phyloP scores from a whole-genome alignment of 2,888 invertebrate species.

The Epinotia demarniana region DNA sequence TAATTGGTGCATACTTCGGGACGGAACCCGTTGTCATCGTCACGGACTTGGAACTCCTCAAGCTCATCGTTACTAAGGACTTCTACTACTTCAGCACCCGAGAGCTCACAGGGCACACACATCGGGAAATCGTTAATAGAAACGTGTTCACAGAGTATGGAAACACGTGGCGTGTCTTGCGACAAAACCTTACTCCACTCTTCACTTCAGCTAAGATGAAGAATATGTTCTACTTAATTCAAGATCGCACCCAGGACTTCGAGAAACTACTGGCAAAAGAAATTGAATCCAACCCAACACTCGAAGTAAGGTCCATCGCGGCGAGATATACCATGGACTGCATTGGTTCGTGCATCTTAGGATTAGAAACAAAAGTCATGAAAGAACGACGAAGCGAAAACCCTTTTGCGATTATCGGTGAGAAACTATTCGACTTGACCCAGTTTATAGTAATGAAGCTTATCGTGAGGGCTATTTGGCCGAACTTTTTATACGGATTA shows the following conservation, averaged over 20 bases:
- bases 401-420: slow-evolving; percentile 11
- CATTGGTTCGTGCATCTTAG: slow-evolving; percentile 65
- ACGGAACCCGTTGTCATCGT: slow-evolving; percentile 68
- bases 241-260: slow-evolving; percentile 56
- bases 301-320: slow-evolving; percentile 57
- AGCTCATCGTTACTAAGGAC: slow-evolving; percentile 64
- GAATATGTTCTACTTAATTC: slow-evolving; percentile 69
- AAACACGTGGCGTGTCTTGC: slow-evolving; percentile 66
- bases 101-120: slow-evolving; percentile 58
- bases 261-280: slow-evolving; percentile 59
- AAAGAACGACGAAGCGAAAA: slow-evolving; percentile 37
- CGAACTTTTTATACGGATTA: slow-evolving; percentile 22
- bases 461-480: slow-evolving; percentile 15
- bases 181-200: slow-evolving; percentile 68
- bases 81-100: slow-evolving; percentile 69
- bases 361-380: slow-evolving; percentile 64
- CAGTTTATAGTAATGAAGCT: neutral
- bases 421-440: slow-evolving; percentile 21
- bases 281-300: slow-evolving; percentile 46
- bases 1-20: slow-evolving; percentile 67
- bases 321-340: slow-evolving; percentile 68
- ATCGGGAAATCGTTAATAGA: slow-evolving; percentile 58
- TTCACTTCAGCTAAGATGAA: slow-evolving; percentile 72
- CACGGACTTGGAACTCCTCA: slow-evolving; percentile 65
- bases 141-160: slow-evolving; percentile 65